phyloP scores from a whole-genome alignment of 2,797 vertebrate genomes.

The Falco biarmicus region DNA sequence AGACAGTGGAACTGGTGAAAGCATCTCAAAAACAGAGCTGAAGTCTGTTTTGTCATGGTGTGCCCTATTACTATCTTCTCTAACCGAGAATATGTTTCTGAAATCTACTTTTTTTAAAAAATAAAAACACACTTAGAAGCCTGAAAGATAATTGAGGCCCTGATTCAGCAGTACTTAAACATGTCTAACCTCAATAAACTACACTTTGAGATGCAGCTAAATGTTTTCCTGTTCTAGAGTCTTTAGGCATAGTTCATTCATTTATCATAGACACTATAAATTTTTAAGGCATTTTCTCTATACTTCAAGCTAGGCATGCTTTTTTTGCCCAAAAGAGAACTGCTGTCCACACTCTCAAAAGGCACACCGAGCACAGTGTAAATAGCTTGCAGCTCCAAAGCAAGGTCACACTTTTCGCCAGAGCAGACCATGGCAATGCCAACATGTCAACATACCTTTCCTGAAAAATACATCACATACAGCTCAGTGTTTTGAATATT shows the following conservation, averaged over 20 bases:
- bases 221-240: background rate
- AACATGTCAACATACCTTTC: background rate
- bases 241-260: background rate
- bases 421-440: background rate
- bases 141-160: background rate
- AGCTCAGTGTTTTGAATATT: background rate
- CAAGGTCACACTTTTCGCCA: background rate
- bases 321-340: background rate
- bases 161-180: background rate
- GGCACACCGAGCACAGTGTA: background rate
- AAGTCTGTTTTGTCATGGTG: background rate
- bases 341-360: background rate
- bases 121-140: background rate
- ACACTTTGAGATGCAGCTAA: background rate
- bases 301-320: background rate
- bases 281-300: background rate
- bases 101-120: background rate
- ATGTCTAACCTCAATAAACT: background rate
- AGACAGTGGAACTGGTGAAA: background rate
- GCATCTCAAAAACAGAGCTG: background rate
- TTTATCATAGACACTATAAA: background rate
- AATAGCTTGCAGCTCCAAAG: background rate
- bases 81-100: background rate
- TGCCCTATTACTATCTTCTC: background rate
- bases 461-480: background rate